Evolutionary conservation across 2,113 vertebrate species (phyloP), one percentile per base, ranked within the genome.

Genomic region (Heterotilapia buettikoferi): DNA sequence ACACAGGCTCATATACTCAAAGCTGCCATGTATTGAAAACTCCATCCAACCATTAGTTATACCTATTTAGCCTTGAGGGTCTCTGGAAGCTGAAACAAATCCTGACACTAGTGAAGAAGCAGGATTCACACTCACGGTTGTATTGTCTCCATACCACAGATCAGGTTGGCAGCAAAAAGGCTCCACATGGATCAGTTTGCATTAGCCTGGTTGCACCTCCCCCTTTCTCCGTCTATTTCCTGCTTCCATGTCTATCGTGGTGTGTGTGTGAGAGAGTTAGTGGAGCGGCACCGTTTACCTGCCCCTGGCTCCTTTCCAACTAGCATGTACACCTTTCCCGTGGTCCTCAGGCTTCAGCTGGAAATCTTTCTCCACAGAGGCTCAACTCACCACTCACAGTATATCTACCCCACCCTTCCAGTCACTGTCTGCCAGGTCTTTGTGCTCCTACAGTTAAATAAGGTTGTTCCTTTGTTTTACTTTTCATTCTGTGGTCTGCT

Each of bases 301-400:
- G 9, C 26, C 40, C 6, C 45, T 52, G 45, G 45, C 26, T 78
- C 10, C 45, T 76, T 50, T 76, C 43, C 43, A 76, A 78, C 26
- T 19, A 78, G 16, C 45, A 78, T 52, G 45, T 13, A 50, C 45
- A 78, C 9, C 26, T 50, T 29, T 78, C 24, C 43, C 1, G 1
- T 50, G 82, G 3, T 92, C 80, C 2, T 96, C 94, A 2, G 95
- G 88, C 88, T 96, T 98, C 91, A 97, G 83, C 89, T 94, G 85
- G 85, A 96, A 92, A 1, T 95, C 96, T 14, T 92, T 90, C 11
- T 76, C 43, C 14, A 29, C 43, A 76, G 40, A 47, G 40, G 68
- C 16, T 31, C 24, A 52, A 19, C 73, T 52, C 73, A 78, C 7
- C 73, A 78, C 10, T 78, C 9, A 11, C 26, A 78, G 73, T 52